Evolutionary conservation across 2,888 invertebrate genomes (phyloP), one percentile per base, ranked within the genome.

Genomic region (Icerya purchasi): DNA sequence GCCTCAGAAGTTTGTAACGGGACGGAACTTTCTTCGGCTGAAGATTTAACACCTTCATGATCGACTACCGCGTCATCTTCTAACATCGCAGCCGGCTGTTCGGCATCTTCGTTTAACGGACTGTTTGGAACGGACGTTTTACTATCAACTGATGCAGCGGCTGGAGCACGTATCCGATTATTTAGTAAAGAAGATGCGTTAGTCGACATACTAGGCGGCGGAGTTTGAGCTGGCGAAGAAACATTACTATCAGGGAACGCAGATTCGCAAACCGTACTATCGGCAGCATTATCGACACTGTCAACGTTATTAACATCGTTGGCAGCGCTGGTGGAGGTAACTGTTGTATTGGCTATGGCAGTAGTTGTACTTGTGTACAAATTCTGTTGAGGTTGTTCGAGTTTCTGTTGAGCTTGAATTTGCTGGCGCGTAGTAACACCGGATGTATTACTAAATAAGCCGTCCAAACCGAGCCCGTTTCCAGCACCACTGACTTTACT

Each of bases 361-460:
- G 58, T 70, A 66, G 50, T 50, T 36, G 50, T 25, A 14, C 14
- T 56, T 50, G 55, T 61, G 50, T 24, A 51, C 5, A 51, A 49
- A 53, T 8, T n/a, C 50, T 54, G 54, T 57, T 52, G 66, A 62
- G 50, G 67, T 62, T 36, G 69, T 66, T 49, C 69, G 64, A 19
- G 69, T 63, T 59, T 65, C 59, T 61, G 67, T 64, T 53, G 68
- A 64, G 22, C 67, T 63, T 22, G 68, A 20, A 58, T 54, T 56
- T 58, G 61, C 53, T 56, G 54, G 63, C 89, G 75, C 25, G 89
- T 90, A 67, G 87, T 88, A 63, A 89, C 89, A 14, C 89, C 88
- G 57, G 86, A 81, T 19, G 84, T 73, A 66, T 69, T 71, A 68
- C 71, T 72, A 66, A 66, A 61, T 8, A 65, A 60, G 23, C 63